Evolutionary conservation across 2,113 vertebrate species (phyloP), one percentile per base, ranked within the genome.

Genomic region (Thryonomys swinderianus): DNA sequence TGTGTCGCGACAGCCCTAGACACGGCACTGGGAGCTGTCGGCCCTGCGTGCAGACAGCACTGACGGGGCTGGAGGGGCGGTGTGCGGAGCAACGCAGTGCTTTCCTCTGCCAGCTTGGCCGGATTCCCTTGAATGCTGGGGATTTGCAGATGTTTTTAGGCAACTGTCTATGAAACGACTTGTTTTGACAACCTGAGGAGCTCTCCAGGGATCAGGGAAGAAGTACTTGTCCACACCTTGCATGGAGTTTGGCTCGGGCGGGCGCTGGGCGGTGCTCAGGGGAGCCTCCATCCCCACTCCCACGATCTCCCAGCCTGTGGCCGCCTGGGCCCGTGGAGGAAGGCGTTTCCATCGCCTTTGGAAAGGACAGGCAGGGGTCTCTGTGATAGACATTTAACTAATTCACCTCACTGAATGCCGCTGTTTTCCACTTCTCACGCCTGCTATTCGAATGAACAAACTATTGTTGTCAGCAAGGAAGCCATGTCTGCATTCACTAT

Each of bases 371-470:
- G 25, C 86, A n/a, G n/a, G n/a, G n/a, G 4, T 61, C 1, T 82
- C 66, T 78, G 30, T 78, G 79, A 74, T 83, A 27, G 85, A 82
- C 92, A 53, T 67, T 76, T 45, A 51, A 59, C 14, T 10, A 83
- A 14, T 73, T 67, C 17, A 42, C 6, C 2, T 85, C 18, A 42
- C 84, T 74, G 42, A 67, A 11, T 84, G 61, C 25, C 6, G 57
- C 27, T 73, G 71, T 90, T 95, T 91, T 25, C n/a, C 11, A 51
- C 71, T 94, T 82, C 91, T 88, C 45, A 62, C 34, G 82, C 62
- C 20, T 25, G 45, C 80, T 81, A 14, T 78, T 82, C 8, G 32
- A 88, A 82, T 73, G 93, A 85, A 71, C 45, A 53, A 78, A 42
- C 18, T 32, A 59, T 51, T 93, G 42, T 79, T 91, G 85, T 79